Evolutionary conservation across 2,113 vertebrate species (phyloP), one percentile per base, ranked within the genome.

Genomic region (Bubo scandiacus): DNA sequence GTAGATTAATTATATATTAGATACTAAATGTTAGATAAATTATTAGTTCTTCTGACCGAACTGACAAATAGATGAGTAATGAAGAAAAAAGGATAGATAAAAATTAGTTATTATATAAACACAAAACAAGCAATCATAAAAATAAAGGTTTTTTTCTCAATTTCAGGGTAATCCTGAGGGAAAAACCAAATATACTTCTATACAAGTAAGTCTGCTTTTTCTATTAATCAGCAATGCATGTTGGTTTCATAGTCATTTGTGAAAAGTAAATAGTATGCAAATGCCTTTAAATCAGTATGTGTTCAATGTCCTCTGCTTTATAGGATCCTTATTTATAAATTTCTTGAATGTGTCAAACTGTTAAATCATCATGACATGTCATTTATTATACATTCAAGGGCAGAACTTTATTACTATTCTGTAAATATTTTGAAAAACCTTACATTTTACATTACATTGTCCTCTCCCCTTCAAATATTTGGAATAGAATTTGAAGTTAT

Each of bases 151-250:
- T 55, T 78, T 45, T 66, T 49, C 40, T 92, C 58, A 43, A 85
- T 85, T 91, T 88, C 92, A 97, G 96, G 87, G 29, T 47, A 73
- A 87, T 32, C 30, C 74, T 42, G 49, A 79, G 14, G 87, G 74
- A 45, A 63, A 42, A 36, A 3, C 1, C 25, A 81, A 25, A 32
- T 81, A 92, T 43, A 66, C 5, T 54, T 88, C 26, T 36, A 62
- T 34, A 94, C 62, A 81, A 72, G 96, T 97, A 88, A 96, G 96
- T 92, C 23, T 91, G 10, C 15, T 70, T 91, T 9, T 81, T 79
- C 43, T 89, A 7, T 79, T 68, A 34, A 72, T 90, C 47, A 72
- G 29, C 23, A 71, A 52, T 59, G 26, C 2, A 3, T 57, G 12
- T 49, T 68, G 8, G 10, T 49, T 81, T 54, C 16, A 25, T 22